Evolutionary conservation across 2,888 invertebrate genomes (phyloP).

Genomic region (Julus scandinavius): DNA sequence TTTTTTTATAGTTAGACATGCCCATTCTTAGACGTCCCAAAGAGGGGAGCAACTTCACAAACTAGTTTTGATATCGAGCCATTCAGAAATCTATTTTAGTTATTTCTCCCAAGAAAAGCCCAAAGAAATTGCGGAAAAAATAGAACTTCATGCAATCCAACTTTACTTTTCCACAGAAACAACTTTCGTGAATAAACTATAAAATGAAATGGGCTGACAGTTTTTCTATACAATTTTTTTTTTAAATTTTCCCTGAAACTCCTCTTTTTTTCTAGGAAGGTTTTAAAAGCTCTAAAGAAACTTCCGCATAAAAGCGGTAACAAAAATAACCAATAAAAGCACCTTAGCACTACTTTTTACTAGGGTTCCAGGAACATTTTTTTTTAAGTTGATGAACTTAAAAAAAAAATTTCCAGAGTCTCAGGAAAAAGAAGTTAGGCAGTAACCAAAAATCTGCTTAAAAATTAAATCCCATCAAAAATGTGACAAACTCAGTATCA

Average conservation of each 20-base stretch:
- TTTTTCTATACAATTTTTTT: not conserved
- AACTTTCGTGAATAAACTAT: not conserved
- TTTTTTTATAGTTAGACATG: not conserved
- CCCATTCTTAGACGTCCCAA: not conserved
- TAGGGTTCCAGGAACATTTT: not conserved
- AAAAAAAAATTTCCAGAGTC: not conserved
- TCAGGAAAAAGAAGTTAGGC: not conserved
- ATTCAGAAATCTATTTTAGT: slow-evolving; percentile 9
- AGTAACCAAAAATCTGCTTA: not conserved
- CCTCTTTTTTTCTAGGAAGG: not conserved
- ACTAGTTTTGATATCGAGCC: not conserved
- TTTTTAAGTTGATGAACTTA: no score
- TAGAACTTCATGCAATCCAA: not conserved
- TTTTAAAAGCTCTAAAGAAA: not conserved
- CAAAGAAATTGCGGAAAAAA: slow-evolving; percentile 23
- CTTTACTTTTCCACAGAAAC: not conserved
- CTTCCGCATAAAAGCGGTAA: not conserved
- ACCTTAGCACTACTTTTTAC: not conserved
- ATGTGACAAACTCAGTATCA: not conserved
- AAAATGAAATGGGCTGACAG: not conserved
- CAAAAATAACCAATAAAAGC: slow-evolving; percentile 18
- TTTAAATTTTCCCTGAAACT: not conserved
- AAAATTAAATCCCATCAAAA: not conserved
- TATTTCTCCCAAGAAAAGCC: not conserved
- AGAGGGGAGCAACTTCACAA: not conserved